Percentiles rank a stretch among this genome's conserved stretches.
Conservation (phyloP, 2,797 vertebrate species). For the Sebastes elongatus region DNA sequence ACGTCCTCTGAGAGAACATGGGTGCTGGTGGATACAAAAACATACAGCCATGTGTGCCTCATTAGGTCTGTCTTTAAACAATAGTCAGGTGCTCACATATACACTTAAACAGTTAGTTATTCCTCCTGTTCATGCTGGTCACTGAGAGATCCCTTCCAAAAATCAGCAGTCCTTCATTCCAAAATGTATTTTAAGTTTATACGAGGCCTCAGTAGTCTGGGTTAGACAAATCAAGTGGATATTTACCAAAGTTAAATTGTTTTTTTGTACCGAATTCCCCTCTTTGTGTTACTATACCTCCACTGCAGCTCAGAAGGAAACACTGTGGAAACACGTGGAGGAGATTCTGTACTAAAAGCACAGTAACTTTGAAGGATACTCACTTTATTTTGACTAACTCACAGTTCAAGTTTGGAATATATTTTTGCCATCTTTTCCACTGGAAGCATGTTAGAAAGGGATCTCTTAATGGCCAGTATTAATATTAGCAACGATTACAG, state of each 20-base stretch:
- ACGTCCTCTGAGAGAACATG: slow-evolving; percentile 87
- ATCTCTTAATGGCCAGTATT: neutral
- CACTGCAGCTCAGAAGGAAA: neutral
- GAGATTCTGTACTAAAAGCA: neutral
- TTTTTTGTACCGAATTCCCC: too few species aligned
- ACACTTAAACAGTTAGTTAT: neutral
- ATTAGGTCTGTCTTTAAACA: neutral
- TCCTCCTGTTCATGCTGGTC: neutral
- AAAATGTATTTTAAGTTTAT: neutral
- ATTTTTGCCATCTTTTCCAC: neutral
- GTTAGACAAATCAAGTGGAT: too few species aligned
- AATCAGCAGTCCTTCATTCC: neutral
- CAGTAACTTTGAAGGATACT: neutral
- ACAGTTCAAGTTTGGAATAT: neutral
- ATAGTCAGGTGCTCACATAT: neutral
- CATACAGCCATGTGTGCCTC: neutral
- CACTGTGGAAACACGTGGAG: neutral
- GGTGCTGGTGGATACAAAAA: slow-evolving; percentile 67
- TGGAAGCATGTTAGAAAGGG: neutral
- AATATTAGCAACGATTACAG: neutral
- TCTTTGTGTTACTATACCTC: too few species aligned
- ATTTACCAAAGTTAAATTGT: too few species aligned
- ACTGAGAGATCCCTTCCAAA: neutral
- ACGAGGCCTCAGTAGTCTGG: neutral
- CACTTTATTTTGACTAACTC: neutral